Conservation (phyloP, 1,140 invertebrate species). For the Tenebrio molitor region DNA sequence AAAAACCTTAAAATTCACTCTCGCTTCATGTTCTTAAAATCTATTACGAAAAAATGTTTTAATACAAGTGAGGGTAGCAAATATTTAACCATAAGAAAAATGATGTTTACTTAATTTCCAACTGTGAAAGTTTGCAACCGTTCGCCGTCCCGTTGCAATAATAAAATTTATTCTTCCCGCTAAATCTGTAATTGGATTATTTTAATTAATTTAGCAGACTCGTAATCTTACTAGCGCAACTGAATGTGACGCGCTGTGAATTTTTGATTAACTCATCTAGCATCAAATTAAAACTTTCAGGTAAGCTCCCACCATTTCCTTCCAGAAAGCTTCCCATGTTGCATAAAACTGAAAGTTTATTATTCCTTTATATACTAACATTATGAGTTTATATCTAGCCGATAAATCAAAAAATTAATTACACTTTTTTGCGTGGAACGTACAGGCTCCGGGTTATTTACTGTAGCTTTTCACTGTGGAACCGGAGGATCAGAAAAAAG, state of each 20-base stretch:
- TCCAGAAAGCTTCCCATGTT: neutral
- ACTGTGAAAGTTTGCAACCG: no score
- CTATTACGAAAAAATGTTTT: no score
- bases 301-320: neutral
- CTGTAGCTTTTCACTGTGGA: neutral
- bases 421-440: no score
- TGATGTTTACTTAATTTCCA: no score
- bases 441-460: conserved; percentile 5
- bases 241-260: neutral
- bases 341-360: neutral
- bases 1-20: no score
- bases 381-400: no score
- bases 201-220: conserved; percentile 1
- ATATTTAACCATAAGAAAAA: no score
- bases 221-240: conserved; percentile 5
- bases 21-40: no score
- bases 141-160: neutral
- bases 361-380: no score
- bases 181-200: conserved; percentile 6
- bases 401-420: no score
- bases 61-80: no score
- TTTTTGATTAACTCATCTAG: conserved; percentile 18
- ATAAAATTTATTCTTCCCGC: neutral
- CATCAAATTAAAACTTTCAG: conserved; percentile 10
- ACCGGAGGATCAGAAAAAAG: conserved; percentile 16